These are phyloP conservation scores for Harpalus rubripes DNA, from an alignment of 2,888 invertebrate genomes.

Conservation along the genomic window DNA sequence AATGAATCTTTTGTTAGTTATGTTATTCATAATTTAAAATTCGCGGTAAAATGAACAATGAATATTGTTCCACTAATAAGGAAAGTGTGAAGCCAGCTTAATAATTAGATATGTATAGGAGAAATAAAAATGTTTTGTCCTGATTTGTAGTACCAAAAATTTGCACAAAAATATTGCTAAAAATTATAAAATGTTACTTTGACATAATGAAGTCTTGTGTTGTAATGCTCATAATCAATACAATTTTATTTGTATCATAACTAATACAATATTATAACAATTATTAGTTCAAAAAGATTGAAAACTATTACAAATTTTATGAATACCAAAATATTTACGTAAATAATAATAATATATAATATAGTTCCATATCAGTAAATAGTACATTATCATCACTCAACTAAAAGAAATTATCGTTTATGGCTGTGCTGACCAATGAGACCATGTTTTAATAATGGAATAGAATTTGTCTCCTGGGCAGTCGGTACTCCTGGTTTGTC, in stretches of 20 bases:
- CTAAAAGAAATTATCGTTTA: conserved; percentile 36
- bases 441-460: conserved; percentile 78
- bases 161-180: conserved; percentile 3
- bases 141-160: not conserved
- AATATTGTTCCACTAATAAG: no score
- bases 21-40: no score
- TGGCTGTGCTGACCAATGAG: conserved; percentile 71
- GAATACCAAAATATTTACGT: conserved; percentile 6
- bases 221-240: conserved; percentile 13
- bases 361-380: no score
- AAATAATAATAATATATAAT: conserved; percentile 7
- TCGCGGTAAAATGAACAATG: no score
- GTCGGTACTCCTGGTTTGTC: conserved; percentile 76
- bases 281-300: not conserved
- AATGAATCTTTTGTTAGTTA: no score
- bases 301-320: not conserved
- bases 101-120: not conserved
- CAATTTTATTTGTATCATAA: not conserved
- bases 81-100: not conserved
- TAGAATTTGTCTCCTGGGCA: conserved; percentile 79
- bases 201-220: conserved; percentile 22
- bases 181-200: conserved; percentile 30
- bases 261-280: conserved; percentile 3
- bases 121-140: not conserved
- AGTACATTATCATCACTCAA: not conserved